Evolutionary conservation across 2,888 invertebrate species (phyloP).

Genomic region (Automeris io): DNA sequence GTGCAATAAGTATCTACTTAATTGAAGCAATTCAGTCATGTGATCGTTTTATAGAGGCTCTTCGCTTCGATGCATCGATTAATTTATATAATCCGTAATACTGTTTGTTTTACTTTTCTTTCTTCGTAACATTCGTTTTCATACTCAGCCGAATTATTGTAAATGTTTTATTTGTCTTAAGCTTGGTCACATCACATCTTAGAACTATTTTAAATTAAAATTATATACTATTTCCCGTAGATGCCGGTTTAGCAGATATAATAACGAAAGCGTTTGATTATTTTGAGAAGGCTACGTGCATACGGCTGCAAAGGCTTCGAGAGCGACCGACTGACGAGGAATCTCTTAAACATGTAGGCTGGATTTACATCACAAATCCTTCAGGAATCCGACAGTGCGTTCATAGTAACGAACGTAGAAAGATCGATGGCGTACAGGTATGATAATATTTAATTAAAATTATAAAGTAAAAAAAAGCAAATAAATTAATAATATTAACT

Average conservation of each 20-base stretch:
- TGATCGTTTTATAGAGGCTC: no score
- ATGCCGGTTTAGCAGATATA: slow-evolving; percentile 36
- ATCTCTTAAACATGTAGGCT: slow-evolving; percentile 45
- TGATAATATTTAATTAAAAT: no score
- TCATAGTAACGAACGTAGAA: slow-evolving; percentile 54
- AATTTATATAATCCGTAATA: no score
- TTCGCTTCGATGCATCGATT: no score
- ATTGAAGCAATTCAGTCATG: no score
- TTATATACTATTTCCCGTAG: slow-evolving; percentile 22
- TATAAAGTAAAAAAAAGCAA: no score
- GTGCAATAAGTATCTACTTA: no score
- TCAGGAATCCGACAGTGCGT: slow-evolving; percentile 59
- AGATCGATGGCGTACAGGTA: slow-evolving; percentile 57
- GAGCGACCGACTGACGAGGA: slow-evolving; percentile 47
- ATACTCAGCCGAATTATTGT: no score
- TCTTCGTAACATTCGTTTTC: no score
- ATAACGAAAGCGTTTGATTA: slow-evolving; percentile 56
- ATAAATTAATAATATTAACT: no score
- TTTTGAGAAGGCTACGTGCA: slow-evolving; percentile 58
- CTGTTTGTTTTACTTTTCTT: no score
- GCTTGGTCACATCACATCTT: not conserved
- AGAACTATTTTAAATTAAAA: not conserved
- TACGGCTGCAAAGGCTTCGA: slow-evolving; percentile 53
- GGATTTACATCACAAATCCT: slow-evolving; percentile 64
- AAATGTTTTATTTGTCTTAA: not conserved